phyloP scores from a whole-genome alignment of 2,113 vertebrate genomes.

The Xenopus tropicalis region DNA sequence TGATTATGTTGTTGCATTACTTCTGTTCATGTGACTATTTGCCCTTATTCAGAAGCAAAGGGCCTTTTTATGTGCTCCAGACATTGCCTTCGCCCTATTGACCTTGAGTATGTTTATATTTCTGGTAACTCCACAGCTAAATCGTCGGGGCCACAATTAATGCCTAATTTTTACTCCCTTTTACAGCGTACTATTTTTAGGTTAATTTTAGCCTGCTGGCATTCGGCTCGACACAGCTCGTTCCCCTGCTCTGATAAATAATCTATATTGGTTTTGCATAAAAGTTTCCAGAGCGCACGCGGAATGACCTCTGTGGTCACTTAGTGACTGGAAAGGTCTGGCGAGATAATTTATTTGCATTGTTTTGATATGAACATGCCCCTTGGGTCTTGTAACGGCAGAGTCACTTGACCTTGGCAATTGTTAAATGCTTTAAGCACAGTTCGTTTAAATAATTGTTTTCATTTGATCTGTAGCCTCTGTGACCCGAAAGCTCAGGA shows the following conservation, averaged over 20 bases:
- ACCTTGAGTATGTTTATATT: too few relatives aligned
- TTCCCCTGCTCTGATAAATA: slow-evolving; percentile 27
- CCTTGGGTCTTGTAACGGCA: slow-evolving; percentile 74
- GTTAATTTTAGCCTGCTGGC: background rate
- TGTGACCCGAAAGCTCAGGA: slow-evolving; percentile 20
- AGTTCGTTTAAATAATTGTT: slow-evolving; percentile 81
- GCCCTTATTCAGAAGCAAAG: too few relatives aligned
- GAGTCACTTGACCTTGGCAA: slow-evolving; percentile 76
- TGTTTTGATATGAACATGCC: slow-evolving; percentile 78
- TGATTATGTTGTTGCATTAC: too few relatives aligned
- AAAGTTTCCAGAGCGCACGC: slow-evolving; percentile 57
- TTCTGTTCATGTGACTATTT: too few relatives aligned
- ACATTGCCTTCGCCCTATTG: too few relatives aligned
- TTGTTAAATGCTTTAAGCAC: slow-evolving; percentile 78
- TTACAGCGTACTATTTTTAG: background rate
- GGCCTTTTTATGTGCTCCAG: too few relatives aligned
- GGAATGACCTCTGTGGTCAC: slow-evolving; percentile 75
- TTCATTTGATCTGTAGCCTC: slow-evolving; percentile 63
- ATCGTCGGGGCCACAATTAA: too few relatives aligned
- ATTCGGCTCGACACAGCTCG: slow-evolving; percentile 8
- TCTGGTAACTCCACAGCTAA: too few relatives aligned
- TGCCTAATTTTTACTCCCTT: too few relatives aligned
- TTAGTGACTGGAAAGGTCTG: slow-evolving; percentile 67
- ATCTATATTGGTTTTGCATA: slow-evolving; percentile 59
- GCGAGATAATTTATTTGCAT: slow-evolving; percentile 77